Percentiles rank a stretch among this genome's conserved stretches.
phyloP scores from a whole-genome alignment of 2,888 invertebrate species.

The Drosophila aldrichi region DNA sequence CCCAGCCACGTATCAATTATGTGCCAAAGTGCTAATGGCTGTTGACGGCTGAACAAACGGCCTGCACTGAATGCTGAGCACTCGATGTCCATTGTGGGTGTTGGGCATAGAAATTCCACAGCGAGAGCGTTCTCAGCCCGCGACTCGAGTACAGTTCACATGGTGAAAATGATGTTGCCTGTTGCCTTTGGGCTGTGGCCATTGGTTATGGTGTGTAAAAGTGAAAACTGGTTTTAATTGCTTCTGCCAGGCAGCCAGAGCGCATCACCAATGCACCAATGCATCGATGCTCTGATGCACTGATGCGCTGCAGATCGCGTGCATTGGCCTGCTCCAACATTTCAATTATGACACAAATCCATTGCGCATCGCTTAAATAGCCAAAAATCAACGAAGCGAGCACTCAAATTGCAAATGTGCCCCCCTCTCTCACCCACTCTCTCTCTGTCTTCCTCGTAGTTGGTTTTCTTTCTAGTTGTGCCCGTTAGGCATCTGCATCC shows the following conservation, averaged over 20 bases:
- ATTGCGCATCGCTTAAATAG: slow-evolving; percentile 66
- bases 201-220: slow-evolving; percentile 56
- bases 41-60: slow-evolving; percentile 78
- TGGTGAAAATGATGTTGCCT: slow-evolving; percentile 42
- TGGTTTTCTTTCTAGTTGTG: slow-evolving; percentile 35
- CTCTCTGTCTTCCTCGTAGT: not conserved
- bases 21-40: slow-evolving; percentile 84
- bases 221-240: slow-evolving; percentile 78
- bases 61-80: slow-evolving; percentile 23
- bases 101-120: slow-evolving; percentile 47
- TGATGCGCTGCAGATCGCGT: slow-evolving; percentile 65
- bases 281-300: slow-evolving; percentile 28
- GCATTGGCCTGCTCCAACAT: slow-evolving; percentile 49
- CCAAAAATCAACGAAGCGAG: slow-evolving; percentile 67
- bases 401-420: slow-evolving; percentile 34
- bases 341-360: slow-evolving; percentile 80
- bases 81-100: slow-evolving; percentile 54
- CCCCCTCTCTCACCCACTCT: not conserved
- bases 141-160: slow-evolving; percentile 37
- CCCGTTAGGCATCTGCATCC: slow-evolving; percentile 76
- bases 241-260: slow-evolving; percentile 9
- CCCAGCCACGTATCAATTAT: slow-evolving; percentile 82
- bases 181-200: slow-evolving; percentile 24
- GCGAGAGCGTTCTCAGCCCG: slow-evolving; percentile 40
- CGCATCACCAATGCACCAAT: slow-evolving; percentile 3